Evolutionary conservation across 2,113 vertebrate genomes (phyloP).

Genomic region (Ictalurus punctatus): DNA sequence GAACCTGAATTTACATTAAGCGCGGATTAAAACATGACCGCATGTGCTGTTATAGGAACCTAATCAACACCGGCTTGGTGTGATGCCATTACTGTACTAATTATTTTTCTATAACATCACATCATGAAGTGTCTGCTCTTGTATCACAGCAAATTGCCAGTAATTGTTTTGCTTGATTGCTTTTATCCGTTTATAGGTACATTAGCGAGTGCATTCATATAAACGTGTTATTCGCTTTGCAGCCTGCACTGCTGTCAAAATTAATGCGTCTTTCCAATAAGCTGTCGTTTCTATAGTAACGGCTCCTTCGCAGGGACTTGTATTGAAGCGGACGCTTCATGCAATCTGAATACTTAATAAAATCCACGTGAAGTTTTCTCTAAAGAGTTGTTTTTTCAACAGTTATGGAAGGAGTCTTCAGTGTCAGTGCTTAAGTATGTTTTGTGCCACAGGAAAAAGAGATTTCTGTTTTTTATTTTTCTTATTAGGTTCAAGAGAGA

Average conservation of each 20-base stretch:
- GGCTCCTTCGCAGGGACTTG: background rate
- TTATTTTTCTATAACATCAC: background rate
- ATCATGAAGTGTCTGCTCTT: background rate
- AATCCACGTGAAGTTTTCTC: background rate
- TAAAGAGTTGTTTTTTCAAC: background rate
- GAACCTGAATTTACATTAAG: background rate
- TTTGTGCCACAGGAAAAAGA: background rate
- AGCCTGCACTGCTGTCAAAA: too few relatives aligned
- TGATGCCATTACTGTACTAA: background rate
- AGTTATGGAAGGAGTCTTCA: background rate
- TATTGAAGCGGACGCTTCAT: background rate
- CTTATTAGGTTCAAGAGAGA: background rate
- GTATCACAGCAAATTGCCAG: background rate
- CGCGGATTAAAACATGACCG: background rate
- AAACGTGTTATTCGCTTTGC: too few relatives aligned
- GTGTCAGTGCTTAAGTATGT: background rate
- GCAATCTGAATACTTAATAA: background rate
- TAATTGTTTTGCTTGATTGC: background rate
- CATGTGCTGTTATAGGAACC: background rate
- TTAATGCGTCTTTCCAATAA: background rate
- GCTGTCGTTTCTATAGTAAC: background rate
- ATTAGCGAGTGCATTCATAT: background rate
- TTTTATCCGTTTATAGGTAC: background rate
- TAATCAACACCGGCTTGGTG: background rate
- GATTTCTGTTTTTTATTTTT: background rate